Evolutionary conservation across 1,140 invertebrate species (phyloP).

Genomic region (Drosophila sechellia): DNA sequence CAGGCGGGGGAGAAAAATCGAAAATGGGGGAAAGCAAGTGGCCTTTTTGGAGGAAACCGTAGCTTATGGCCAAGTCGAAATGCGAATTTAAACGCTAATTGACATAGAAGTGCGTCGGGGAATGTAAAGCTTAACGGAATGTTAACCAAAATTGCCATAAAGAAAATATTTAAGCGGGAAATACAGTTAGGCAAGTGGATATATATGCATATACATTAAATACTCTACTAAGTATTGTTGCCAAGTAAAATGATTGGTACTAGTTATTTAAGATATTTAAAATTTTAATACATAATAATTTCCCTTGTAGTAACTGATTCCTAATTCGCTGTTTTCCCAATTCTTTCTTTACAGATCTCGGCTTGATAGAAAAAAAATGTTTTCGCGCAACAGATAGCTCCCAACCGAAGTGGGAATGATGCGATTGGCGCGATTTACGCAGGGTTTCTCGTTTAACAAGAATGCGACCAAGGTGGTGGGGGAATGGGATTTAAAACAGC

Average conservation of each 20-base stretch:
- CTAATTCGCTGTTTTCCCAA: neutral
- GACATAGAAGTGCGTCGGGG: neutral
- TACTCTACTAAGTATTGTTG: no score
- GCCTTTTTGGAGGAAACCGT: neutral
- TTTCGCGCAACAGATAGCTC: conserved; percentile 17
- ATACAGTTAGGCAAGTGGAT: neutral
- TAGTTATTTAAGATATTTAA: no score
- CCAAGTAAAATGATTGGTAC: no score
- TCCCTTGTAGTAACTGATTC: neutral
- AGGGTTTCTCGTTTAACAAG: conserved; percentile 69
- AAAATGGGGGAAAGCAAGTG: neutral
- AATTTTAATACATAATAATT: neutral
- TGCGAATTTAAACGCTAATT: conserved; percentile 7
- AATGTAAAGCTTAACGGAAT: neutral
- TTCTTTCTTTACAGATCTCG: conserved; percentile 9
- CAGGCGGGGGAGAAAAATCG: conserved; percentile 5
- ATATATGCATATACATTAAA: no score
- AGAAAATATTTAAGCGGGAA: neutral
- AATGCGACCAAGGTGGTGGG: conserved; percentile 64
- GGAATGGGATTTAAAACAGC: neutral
- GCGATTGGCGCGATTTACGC: conserved; percentile 75
- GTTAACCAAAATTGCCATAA: neutral
- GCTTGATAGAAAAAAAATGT: conserved; percentile 16
- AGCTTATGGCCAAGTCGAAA: neutral
- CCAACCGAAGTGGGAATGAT: conserved; percentile 62